A percentile compares a stretch with the other conserved stretches of the same genome.
These are phyloP conservation scores for Scaptomyza graminum DNA, from an alignment of 1,140 invertebrate species.

Conservation along the genomic window DNA sequence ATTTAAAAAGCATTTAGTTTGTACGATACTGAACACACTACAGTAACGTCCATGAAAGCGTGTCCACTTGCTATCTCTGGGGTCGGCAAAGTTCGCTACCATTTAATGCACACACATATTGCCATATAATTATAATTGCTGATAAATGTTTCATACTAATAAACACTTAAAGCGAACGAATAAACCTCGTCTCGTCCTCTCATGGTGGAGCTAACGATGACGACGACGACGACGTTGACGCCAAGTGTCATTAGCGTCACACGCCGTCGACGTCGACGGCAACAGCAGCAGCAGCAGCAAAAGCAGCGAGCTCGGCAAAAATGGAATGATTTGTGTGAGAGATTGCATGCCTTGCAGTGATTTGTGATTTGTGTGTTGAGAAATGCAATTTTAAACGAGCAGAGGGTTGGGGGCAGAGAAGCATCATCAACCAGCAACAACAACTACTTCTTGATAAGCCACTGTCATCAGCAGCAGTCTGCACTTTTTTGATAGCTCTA, in stretches of 20 bases:
- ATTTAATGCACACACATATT: conserved; percentile 61
- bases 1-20: conserved; percentile 76
- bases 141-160: conserved; percentile 80
- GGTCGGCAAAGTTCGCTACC: conserved; percentile 71
- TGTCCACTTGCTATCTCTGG: conserved; percentile 49
- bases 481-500: conserved; percentile 71
- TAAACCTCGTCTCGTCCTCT: background rate
- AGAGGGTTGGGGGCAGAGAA: conserved; percentile 26
- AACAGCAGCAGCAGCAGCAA: background rate
- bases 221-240: conserved; percentile 7
- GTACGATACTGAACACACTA: background rate
- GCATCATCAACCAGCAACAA: background rate
- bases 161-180: conserved; percentile 63
- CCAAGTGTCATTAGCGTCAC: background rate
- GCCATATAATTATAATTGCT: conserved; percentile 80
- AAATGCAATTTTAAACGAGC: conserved; percentile 78
- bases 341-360: conserved; percentile 79
- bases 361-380: conserved; percentile 80
- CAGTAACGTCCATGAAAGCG: conserved; percentile 45
- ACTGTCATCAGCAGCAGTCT: conserved; percentile 74
- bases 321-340: conserved; percentile 81
- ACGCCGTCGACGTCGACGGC: background rate
- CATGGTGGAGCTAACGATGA: conserved; percentile 35
- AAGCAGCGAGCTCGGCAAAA: conserved; percentile 44
- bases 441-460: conserved; percentile 63